These are phyloP conservation scores for Acanthosepion lycidas DNA, from an alignment of 2,888 invertebrate species.

Conservation along the genomic window DNA sequence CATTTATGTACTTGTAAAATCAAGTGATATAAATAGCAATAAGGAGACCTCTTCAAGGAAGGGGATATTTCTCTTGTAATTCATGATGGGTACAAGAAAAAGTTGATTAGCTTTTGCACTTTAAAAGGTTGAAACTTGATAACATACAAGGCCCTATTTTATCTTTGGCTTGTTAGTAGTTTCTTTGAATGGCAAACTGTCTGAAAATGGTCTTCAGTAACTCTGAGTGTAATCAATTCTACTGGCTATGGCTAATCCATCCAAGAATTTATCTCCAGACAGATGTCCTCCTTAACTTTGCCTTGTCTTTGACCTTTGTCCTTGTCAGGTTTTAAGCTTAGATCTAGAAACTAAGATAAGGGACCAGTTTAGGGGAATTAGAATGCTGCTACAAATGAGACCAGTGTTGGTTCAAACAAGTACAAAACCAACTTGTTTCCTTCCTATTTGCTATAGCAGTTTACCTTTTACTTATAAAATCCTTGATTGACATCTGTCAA, in stretches of 20 bases:
- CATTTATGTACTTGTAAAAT: too few species aligned
- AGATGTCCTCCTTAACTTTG: slow-evolving; percentile 22
- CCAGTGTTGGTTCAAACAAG: not conserved
- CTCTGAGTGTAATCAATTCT: not conserved
- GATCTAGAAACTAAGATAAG: slow-evolving; percentile 12
- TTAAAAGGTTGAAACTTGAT: too few species aligned
- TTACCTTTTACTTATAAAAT: not conserved
- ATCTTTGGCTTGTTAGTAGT: not conserved
- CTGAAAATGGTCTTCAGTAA: slow-evolving; percentile 8
- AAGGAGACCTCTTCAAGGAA: too few species aligned
- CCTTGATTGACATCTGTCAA: not conserved
- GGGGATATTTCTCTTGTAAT: too few species aligned
- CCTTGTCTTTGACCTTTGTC: not conserved
- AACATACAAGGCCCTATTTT: not conserved
- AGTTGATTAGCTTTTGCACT: too few species aligned
- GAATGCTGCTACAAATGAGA: not conserved
- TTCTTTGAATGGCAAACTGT: slow-evolving; percentile 20
- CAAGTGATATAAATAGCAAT: too few species aligned
- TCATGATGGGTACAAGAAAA: too few species aligned
- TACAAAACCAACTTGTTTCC: not conserved
- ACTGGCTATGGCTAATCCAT: not conserved
- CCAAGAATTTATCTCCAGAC: not conserved
- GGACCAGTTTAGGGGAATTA: not conserved
- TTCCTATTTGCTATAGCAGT: not conserved
- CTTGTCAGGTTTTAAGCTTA: not conserved